Conservation (phyloP, 2,113 vertebrate species). For the Daboia siamensis region DNA sequence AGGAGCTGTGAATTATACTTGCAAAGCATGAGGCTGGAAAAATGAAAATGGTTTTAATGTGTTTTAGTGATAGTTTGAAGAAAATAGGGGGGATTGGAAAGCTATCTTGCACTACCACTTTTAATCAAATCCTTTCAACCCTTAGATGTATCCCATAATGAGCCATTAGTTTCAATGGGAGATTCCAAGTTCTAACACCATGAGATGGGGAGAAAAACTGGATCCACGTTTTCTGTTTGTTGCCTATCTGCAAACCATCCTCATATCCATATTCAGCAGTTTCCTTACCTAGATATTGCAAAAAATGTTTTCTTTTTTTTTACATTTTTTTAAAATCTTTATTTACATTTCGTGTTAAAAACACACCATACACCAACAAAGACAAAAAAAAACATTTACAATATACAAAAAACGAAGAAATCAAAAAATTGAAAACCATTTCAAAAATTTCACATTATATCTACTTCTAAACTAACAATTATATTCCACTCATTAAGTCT, state of each 20-base stretch:
- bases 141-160: not conserved
- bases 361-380: no score
- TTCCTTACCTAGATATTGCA: not conserved
- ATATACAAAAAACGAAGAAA: no score
- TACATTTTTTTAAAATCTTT: no score
- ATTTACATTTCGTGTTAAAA: no score
- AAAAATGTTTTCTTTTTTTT: not conserved
- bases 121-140: not conserved
- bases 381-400: no score
- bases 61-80: not conserved
- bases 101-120: not conserved
- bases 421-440: no score
- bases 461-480: no score
- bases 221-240: not conserved
- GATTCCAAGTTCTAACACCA: not conserved
- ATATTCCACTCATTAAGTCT: no score
- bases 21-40: not conserved
- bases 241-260: not conserved
- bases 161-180: not conserved
- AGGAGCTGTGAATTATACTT: not conserved
- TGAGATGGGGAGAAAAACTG: not conserved
- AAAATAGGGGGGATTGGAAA: not conserved
- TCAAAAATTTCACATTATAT: no score
- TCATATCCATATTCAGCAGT: not conserved
- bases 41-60: not conserved